Evolutionary conservation across 1,140 invertebrate genomes (phyloP).

Genomic region (Paraescarpia echinospica): DNA sequence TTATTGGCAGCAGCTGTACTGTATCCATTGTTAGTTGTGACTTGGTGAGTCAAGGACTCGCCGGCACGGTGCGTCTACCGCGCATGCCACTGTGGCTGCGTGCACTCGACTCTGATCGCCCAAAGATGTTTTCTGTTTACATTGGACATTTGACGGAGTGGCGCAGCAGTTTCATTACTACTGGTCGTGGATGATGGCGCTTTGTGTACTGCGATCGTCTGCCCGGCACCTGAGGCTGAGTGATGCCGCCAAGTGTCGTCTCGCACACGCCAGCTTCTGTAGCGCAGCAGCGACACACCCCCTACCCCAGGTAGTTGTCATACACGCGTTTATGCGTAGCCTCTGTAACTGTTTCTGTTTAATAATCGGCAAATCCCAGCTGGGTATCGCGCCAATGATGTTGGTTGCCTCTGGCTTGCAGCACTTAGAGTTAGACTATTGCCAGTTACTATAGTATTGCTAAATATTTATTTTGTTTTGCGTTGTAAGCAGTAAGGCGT

Average conservation of each 20-base stretch:
- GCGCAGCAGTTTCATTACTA: neutral
- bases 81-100: neutral
- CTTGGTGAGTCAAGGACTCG: neutral
- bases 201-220: neutral
- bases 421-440: no score
- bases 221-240: neutral
- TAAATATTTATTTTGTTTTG: no score
- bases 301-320: neutral
- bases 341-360: no score
- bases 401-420: no score
- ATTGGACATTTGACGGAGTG: conserved; percentile 13
- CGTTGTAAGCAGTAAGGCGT: no score
- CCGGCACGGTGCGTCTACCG: conserved; percentile 26
- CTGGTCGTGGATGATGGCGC: conserved; percentile 8
- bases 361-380: no score
- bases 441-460: no score
- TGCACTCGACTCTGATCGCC: conserved; percentile 16
- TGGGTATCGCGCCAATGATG: no score
- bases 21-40: no score
- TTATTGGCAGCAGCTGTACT: no score
- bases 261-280: neutral
- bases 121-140: conserved; percentile 20
- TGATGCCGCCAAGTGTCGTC: neutral
- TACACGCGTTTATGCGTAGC: neutral
- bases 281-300: neutral